Percentiles rank a stretch among this genome's conserved stretches.
Conservation (phyloP, 2,113 vertebrate species). For the Dinomys branickii region DNA sequence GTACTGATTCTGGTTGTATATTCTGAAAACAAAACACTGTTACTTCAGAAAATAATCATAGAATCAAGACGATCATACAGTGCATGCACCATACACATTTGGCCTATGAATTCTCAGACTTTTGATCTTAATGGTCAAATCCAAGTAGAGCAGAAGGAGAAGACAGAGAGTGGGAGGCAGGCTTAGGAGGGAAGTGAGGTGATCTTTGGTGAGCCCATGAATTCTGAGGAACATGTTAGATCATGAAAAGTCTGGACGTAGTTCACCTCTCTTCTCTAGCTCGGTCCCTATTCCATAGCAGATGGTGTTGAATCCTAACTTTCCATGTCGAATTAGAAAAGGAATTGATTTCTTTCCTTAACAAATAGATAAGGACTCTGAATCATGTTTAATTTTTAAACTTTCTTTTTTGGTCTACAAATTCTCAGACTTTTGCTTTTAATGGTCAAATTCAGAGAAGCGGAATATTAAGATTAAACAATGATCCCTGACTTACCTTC, state of each 20-base stretch:
- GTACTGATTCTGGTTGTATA: background rate
- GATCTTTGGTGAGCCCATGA: too few species aligned
- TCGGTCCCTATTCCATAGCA: background rate
- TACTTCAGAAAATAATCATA: background rate
- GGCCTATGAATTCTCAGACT: background rate
- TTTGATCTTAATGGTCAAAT: background rate
- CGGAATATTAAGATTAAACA: background rate
- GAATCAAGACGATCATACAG: too few species aligned
- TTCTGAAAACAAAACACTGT: background rate
- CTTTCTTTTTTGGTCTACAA: background rate
- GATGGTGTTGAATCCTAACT: rapidly evolving
- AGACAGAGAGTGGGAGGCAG: too few species aligned
- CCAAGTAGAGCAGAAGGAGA: background rate
- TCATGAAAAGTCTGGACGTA: background rate
- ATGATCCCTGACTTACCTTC: background rate
- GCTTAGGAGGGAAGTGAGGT: background rate
- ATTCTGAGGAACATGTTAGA: background rate
- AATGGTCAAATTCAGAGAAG: background rate
- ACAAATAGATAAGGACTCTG: background rate
- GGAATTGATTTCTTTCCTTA: background rate
- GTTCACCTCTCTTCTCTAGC: background rate
- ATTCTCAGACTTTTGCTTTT: conserved; percentile 1
- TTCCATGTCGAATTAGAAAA: background rate
- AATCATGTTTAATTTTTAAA: background rate
- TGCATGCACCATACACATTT: rapidly evolving